phyloP scores from a whole-genome alignment of 2,797 vertebrate species.

The Diplodus puntazzo region DNA sequence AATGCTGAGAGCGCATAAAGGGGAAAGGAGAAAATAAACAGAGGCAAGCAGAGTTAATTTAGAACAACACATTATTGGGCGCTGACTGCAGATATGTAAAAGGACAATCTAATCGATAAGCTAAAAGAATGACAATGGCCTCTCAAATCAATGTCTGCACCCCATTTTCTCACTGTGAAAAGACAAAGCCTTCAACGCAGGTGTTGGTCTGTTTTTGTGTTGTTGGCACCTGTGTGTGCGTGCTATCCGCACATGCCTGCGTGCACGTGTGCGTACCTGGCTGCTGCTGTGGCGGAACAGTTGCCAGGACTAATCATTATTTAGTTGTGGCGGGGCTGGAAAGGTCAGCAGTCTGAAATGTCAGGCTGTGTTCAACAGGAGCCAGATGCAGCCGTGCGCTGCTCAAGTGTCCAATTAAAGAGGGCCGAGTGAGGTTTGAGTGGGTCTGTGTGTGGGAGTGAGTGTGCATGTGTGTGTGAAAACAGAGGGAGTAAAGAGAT shows the following conservation, averaged over 20 bases:
- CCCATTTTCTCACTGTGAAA: conserved; percentile 93
- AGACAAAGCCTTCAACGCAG: conserved; percentile 75
- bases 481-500: conserved; percentile 41
- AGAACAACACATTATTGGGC: conserved; percentile 91
- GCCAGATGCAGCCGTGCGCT: conserved; percentile 88
- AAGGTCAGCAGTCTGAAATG: conserved; percentile 99
- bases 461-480: conserved; percentile 57
- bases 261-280: conserved; percentile 72
- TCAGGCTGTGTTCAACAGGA: conserved; percentile 96
- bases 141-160: conserved; percentile 94
- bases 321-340: conserved; percentile 94
- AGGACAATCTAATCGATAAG: conserved; percentile 95
- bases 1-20: conserved; percentile 83
- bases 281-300: conserved; percentile 92
- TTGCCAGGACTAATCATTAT: conserved; percentile 97
- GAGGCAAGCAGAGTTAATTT: conserved; percentile 94
- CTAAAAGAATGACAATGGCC: conserved; percentile 93
- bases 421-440: conserved; percentile 87
- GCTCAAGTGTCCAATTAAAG: conserved; percentile 98
- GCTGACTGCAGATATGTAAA: conserved; percentile 94
- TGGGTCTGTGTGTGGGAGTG: conserved; percentile 79
- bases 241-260: conserved; percentile 63
- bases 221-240: conserved; percentile 49
- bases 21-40: conserved; percentile 85
- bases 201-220: conserved; percentile 65